Base-by-base conservation (phyloP, 2,113 vertebrate genomes). In the Oceanodroma tethys region DNA sequence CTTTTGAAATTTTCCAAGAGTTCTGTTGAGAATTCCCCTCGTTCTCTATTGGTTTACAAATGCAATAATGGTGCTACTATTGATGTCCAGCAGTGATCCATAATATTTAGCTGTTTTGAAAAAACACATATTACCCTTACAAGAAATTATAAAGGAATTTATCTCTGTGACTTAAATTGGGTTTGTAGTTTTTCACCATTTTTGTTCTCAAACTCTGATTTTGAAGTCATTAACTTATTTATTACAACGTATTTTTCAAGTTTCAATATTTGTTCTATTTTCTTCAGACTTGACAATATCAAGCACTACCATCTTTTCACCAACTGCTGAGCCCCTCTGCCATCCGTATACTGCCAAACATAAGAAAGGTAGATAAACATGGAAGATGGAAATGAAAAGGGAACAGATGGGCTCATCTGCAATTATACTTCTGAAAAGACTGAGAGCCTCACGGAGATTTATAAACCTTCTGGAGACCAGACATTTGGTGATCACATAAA, bases 321-420 rank as follows among this genome's bases (percentile, higher is more conserved):
- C 50, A 75, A 27, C 47, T 76, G 16, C 45, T 76, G 47, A 82
- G 45, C 7, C 36, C 15, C 50, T 82, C 32, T 86, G 45, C 79
- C 85, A 83, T 76, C 58, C 63, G 38, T 43, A 36, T 22, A 50
- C 38, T 65, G 75, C 75, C 80, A 94, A 91, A 62, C 38, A 38
- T 66, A 73, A 73, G 78, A 86, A 74, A 94, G 71, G 59, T 45
- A 74, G 67, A 92, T 66, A 90, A 93, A 93, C 13, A n/a, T 63
- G 56, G 90, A 94, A 93, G 88, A 81, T 59, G 60, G 45, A 93
- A 90, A 83, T 74, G 13, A 92, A 94, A 94, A 88, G 14, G 32
- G 80, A 93, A 91, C 88, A 97, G 94, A 95, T 93, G 94, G 92
- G 11, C 52, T 68, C 63, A 88, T 92, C 94, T 92, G 90, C 75